phyloP scores from a whole-genome alignment of 2,797 vertebrate species.

The Rachycentron canadum region DNA sequence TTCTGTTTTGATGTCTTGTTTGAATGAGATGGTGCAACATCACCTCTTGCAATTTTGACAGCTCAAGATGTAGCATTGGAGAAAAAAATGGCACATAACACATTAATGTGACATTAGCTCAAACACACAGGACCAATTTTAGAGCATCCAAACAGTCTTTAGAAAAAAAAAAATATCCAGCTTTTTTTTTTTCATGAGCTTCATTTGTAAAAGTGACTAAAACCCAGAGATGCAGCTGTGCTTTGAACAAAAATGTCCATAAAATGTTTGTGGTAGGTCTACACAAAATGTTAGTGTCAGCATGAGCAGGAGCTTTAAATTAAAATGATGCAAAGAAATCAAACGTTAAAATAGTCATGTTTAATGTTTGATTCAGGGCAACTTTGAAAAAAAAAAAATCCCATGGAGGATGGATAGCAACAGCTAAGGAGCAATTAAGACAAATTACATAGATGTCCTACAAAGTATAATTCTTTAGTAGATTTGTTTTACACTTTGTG shows the following conservation, averaged over 20 bases:
- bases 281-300: no score
- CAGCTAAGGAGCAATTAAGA: not conserved
- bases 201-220: not conserved
- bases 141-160: not conserved
- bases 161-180: not conserved
- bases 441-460: not conserved
- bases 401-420: not conserved
- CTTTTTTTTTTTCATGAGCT: not conserved
- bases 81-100: slow-evolving; percentile 1
- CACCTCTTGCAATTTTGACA: slow-evolving; percentile 10
- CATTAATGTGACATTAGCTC: not conserved
- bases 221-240: not conserved
- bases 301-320: not conserved
- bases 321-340: not conserved
- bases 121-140: not conserved
- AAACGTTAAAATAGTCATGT: no score
- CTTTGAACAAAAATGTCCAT: not conserved
- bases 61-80: slow-evolving; percentile 5
- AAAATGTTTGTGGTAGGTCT: not conserved
- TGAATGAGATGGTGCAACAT: slow-evolving; percentile 22
- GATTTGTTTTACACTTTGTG: not conserved
- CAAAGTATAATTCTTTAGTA: no score
- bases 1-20: slow-evolving; percentile 30
- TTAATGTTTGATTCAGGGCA: not conserved
- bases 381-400: not conserved